phyloP scores from a whole-genome alignment of 2,113 vertebrate species.

The Raphicerus campestris region DNA sequence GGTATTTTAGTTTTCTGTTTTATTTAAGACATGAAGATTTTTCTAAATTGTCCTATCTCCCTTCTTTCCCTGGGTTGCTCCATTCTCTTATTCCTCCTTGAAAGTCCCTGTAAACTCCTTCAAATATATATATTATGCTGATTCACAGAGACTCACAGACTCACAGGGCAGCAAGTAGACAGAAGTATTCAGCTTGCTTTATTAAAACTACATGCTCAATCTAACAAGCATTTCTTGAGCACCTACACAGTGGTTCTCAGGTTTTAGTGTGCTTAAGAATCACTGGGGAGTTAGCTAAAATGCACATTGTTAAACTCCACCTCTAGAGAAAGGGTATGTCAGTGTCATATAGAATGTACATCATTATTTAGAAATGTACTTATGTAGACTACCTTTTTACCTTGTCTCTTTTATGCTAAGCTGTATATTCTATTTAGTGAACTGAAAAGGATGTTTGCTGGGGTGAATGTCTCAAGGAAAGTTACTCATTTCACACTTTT shows the following conservation, averaged over 20 bases:
- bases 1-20: constrained; percentile 39
- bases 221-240: not conserved
- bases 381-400: not conserved
- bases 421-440: constrained; percentile 1
- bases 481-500: constrained; percentile 27
- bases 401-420: not conserved
- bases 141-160: not conserved
- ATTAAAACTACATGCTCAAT: not conserved
- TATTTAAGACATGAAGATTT: not conserved
- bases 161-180: not conserved
- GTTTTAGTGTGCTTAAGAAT: constrained; percentile 2
- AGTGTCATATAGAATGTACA: not conserved
- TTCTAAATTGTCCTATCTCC: not conserved
- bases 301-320: not conserved
- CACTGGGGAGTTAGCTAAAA: not conserved
- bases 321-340: not conserved
- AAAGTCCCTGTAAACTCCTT: constrained; percentile 34
- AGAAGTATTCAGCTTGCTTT: not conserved
- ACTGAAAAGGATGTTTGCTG: not conserved
- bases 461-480: not conserved
- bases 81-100: not conserved
- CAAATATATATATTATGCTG: not conserved
- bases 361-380: not conserved
- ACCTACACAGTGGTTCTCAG: not conserved
- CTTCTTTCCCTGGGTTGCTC: not conserved